Evolutionary conservation across 1,140 invertebrate genomes (phyloP).

Genomic region (Drosophila repleta): DNA sequence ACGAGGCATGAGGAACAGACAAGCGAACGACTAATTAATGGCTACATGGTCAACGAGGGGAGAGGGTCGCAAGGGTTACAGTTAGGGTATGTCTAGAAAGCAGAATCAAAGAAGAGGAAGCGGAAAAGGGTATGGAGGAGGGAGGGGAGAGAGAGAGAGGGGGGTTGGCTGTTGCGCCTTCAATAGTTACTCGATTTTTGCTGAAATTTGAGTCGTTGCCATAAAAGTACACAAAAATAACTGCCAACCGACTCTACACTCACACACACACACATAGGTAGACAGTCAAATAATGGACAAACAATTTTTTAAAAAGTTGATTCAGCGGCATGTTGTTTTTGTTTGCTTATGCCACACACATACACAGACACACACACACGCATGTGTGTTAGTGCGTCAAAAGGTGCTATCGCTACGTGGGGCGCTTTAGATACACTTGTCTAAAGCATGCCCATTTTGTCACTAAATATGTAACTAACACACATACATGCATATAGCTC

Average conservation of each 20-base stretch:
- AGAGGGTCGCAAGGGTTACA: slow-evolving; percentile 14
- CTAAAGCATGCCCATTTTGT: neutral
- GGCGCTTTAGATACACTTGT: slow-evolving; percentile 16
- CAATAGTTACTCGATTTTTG: slow-evolving; percentile 48
- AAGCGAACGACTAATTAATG: slow-evolving; percentile 41
- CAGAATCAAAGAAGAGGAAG: neutral
- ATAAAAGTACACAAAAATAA: slow-evolving; percentile 59
- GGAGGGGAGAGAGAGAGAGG: neutral
- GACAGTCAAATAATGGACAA: slow-evolving; percentile 56
- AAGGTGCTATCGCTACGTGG: slow-evolving; percentile 49
- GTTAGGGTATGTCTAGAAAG: slow-evolving; percentile 17
- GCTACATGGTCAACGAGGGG: slow-evolving; percentile 25
- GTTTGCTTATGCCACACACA: slow-evolving; percentile 66
- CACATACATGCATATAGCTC: neutral
- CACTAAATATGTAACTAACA: neutral
- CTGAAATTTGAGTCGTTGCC: slow-evolving; percentile 66
- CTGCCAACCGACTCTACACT: slow-evolving; percentile 27
- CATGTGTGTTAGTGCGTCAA: slow-evolving; percentile 52
- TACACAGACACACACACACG: slow-evolving; percentile 30
- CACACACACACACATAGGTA: slow-evolving; percentile 14
- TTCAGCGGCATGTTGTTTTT: slow-evolving; percentile 63
- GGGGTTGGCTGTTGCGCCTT: slow-evolving; percentile 21
- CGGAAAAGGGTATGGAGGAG: neutral
- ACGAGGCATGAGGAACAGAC: slow-evolving; percentile 32
- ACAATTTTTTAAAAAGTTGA: slow-evolving; percentile 60